Evolutionary conservation across 1,140 invertebrate genomes (phyloP).

Genomic region (Campodea augens): DNA sequence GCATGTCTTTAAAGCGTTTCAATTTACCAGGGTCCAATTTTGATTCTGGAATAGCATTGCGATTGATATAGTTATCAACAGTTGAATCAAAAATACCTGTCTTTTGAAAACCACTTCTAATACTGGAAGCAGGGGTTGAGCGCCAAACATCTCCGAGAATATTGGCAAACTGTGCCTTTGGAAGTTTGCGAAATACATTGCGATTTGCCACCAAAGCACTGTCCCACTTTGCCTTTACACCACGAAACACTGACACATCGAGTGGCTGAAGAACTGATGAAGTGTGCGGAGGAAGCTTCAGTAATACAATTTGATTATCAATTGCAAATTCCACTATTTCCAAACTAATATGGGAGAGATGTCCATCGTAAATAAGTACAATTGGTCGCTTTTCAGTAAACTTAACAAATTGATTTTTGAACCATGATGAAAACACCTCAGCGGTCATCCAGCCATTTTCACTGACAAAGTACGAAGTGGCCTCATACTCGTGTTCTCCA

Average conservation of each 20-base stretch:
- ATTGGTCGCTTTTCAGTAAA: background rate
- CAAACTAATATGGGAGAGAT: constrained; percentile 10
- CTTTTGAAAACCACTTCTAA: no score
- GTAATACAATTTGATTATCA: constrained; percentile 8
- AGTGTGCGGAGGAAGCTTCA: constrained; percentile 13
- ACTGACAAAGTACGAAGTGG: background rate
- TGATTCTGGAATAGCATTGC: no score
- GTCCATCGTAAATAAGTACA: constrained; percentile 8
- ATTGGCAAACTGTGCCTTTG: no score
- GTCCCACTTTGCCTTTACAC: constrained; percentile 8
- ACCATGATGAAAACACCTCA: background rate
- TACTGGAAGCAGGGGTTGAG: no score
- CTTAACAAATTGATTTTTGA: constrained; percentile 1
- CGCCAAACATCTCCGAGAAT: no score
- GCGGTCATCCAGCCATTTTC: constrained; percentile 7
- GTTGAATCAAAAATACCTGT: no score
- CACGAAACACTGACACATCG: constrained; percentile 11
- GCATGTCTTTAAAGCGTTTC: no score
- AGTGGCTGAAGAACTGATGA: constrained; percentile 12
- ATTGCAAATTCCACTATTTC: constrained; percentile 10
- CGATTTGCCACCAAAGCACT: no score
- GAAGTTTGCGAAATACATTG: no score
- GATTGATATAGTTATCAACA: no score
- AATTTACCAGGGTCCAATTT: no score
- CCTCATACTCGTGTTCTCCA: background rate